phyloP scores from a whole-genome alignment of 2,888 invertebrate species.

The Drosophila niveifrons region DNA sequence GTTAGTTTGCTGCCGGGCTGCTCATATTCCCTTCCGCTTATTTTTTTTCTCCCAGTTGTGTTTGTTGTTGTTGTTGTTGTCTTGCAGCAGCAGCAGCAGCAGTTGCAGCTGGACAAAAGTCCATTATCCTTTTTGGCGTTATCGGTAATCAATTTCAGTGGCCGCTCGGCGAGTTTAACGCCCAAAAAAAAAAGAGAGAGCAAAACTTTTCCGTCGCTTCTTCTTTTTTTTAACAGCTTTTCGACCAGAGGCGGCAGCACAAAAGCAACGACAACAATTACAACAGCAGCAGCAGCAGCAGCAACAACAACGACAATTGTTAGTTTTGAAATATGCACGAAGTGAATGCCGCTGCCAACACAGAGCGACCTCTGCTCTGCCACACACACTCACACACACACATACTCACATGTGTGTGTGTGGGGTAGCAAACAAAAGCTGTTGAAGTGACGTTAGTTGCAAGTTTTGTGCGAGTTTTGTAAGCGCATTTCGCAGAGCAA shows the following conservation, averaged over 20 bases:
- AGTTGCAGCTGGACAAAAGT: conserved; percentile 72
- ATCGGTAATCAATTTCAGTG: conserved; percentile 78
- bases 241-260: conserved; percentile 45
- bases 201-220: conserved; percentile 21
- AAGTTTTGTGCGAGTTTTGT: conserved; percentile 46
- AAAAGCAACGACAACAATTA: conserved; percentile 52
- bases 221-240: conserved; percentile 56
- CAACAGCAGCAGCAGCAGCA: conserved; percentile 32
- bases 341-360: background rate
- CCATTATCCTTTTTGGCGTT: conserved; percentile 78
- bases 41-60: conserved; percentile 10
- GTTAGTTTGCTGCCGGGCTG: conserved; percentile 33
- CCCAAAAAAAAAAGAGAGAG: conserved; percentile 22
- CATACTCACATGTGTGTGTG: conserved; percentile 25
- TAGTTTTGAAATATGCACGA: conserved; percentile 79
- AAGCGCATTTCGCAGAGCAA: conserved; percentile 68
- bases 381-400: conserved; percentile 21
- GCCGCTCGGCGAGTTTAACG: conserved; percentile 42
- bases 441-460: conserved; percentile 69
- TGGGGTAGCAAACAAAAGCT: conserved; percentile 63
- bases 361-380: conserved; percentile 2
- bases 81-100: conserved; percentile 39
- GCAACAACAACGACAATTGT: conserved; percentile 59
- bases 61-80: conserved; percentile 21
- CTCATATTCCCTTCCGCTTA: conserved; percentile 19